Evolutionary conservation across 2,888 invertebrate genomes (phyloP).

Genomic region (Mimas tiliae): DNA sequence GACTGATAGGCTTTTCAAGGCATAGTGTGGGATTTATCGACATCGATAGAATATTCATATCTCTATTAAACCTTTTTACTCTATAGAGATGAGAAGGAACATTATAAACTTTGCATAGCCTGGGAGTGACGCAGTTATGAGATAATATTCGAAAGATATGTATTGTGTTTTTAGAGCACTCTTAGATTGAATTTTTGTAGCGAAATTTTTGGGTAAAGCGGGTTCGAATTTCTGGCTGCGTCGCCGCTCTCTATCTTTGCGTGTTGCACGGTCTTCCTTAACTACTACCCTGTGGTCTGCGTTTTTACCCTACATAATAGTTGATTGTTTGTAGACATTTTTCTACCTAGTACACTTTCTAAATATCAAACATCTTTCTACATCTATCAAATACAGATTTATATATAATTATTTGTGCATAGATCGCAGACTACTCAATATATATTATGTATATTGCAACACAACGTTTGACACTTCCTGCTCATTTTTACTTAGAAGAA

Average conservation of each 20-base stretch:
- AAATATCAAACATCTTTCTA: too few species aligned
- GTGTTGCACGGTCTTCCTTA: conserved; percentile 38
- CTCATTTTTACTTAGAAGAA: conserved; percentile 60
- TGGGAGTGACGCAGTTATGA: conserved; percentile 20
- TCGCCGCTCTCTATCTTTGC: conserved; percentile 39
- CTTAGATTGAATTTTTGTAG: conserved; percentile 14
- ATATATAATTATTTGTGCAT: too few species aligned
- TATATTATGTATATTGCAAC: conserved; percentile 27
- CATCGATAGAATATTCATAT: conserved; percentile 10
- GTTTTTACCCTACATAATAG: background rate
- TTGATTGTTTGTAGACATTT: background rate
- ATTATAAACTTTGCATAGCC: conserved; percentile 18
- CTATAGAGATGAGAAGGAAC: conserved; percentile 11
- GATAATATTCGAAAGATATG: background rate
- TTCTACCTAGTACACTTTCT: too few species aligned
- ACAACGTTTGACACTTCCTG: conserved; percentile 41
- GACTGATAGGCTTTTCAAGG: background rate
- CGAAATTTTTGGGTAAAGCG: background rate
- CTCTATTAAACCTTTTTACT: conserved; percentile 14
- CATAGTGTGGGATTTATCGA: conserved; percentile 7
- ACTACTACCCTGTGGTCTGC: conserved; percentile 29
- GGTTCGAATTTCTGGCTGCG: conserved; percentile 10
- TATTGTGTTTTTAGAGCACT: conserved; percentile 1
- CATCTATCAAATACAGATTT: too few species aligned
- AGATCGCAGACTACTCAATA: conserved; percentile 1